phyloP scores from a whole-genome alignment of 2,113 vertebrate species.

The Coreoperca whiteheadi region DNA sequence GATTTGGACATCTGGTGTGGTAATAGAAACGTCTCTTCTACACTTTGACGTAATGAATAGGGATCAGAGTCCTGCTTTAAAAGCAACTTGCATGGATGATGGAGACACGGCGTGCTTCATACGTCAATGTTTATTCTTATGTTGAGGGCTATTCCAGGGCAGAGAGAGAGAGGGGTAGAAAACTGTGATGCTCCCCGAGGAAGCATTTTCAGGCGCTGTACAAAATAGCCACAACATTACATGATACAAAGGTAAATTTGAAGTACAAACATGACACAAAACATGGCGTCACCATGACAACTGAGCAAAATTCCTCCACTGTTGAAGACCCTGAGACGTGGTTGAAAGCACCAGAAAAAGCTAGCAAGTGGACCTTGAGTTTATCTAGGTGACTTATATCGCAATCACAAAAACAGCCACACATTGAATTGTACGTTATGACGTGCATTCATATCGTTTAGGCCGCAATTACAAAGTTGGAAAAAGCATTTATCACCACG shows the following conservation, averaged over 20 bases:
- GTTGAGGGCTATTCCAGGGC: slow-evolving; percentile 37
- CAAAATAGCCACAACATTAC: not conserved
- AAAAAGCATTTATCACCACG: not conserved
- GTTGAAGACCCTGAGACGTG: not conserved
- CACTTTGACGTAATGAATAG: slow-evolving; percentile 78
- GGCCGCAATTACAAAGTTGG: not conserved
- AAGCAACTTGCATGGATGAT: slow-evolving; percentile 55
- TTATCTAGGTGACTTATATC: not conserved
- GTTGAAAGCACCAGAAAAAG: not conserved
- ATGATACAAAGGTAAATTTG: not conserved
- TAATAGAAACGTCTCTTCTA: slow-evolving; percentile 78
- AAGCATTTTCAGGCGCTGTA: not conserved
- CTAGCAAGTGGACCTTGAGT: not conserved
- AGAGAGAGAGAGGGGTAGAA: not conserved
- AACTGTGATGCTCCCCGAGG: not conserved
- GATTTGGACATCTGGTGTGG: slow-evolving; percentile 80
- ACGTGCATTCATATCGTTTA: not conserved
- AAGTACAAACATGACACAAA: not conserved
- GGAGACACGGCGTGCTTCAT: slow-evolving; percentile 56
- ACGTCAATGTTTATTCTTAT: slow-evolving; percentile 66
- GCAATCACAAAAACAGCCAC: not conserved
- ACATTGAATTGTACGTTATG: not conserved
- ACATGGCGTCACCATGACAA: not conserved
- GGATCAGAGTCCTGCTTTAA: slow-evolving; percentile 64
- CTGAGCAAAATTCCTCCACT: not conserved